These are phyloP conservation scores for Idris sp. DNA, from an alignment of 1,140 invertebrate genomes.

Conservation along the genomic window DNA sequence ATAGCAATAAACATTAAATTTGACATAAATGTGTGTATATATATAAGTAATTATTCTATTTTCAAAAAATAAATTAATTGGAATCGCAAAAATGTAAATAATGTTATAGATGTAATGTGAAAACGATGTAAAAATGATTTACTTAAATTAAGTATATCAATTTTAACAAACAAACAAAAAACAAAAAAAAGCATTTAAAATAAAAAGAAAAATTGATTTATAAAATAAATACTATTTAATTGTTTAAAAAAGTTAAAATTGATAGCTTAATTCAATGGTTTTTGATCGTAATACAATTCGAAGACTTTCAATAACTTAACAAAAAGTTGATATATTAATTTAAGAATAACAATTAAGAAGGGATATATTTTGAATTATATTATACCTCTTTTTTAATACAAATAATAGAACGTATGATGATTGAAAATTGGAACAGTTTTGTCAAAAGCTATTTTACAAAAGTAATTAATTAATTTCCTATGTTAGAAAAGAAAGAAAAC, in stretches of 20 bases:
- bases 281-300: constrained; percentile 39
- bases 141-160: background rate
- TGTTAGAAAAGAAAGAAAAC: no score
- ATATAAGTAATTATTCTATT: constrained; percentile 41
- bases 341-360: constrained; percentile 14
- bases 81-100: constrained; percentile 29
- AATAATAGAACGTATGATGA: no score
- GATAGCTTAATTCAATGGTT: constrained; percentile 4
- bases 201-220: no score
- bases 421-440: no score
- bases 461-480: no score
- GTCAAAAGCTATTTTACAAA: no score
- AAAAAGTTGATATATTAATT: constrained; percentile 32
- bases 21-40: constrained; percentile 39
- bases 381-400: no score
- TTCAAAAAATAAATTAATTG: constrained; percentile 31
- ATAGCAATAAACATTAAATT: constrained; percentile 53
- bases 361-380: constrained; percentile 38
- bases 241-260: no score
- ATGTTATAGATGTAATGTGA: constrained; percentile 16
- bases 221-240: no score
- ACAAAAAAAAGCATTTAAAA: no score
- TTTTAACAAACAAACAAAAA: no score
- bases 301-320: constrained; percentile 30
- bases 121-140: constrained; percentile 8